Conservation (phyloP, 1,140 invertebrate genomes). For the Drosophila ironensis region DNA sequence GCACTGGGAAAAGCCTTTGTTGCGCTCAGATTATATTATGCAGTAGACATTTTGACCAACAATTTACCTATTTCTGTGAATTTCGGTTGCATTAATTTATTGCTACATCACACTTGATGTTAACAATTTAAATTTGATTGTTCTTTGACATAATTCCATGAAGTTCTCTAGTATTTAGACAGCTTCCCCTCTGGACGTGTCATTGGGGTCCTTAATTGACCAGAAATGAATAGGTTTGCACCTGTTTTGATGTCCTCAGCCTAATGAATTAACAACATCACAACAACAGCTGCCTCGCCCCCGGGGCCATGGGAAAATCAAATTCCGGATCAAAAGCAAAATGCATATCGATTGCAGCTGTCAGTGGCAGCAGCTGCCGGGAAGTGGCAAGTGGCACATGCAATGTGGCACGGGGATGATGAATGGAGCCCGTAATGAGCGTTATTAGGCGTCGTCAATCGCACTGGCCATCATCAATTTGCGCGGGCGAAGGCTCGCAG, state of each 20-base stretch:
- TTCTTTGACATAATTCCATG: too few species aligned
- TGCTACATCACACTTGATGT: too few species aligned
- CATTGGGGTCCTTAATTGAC: too few species aligned
- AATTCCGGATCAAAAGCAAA: constrained; percentile 27
- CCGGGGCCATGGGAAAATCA: constrained; percentile 28
- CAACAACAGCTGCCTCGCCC: not conserved
- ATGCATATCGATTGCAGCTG: constrained; percentile 52
- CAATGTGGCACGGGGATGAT: constrained; percentile 26
- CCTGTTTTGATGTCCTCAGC: not conserved
- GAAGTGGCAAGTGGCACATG: constrained; percentile 5
- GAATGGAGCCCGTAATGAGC: constrained; percentile 59
- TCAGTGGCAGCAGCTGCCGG: constrained; percentile 27
- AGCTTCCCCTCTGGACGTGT: too few species aligned
- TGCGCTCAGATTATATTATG: too few species aligned
- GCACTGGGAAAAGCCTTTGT: too few species aligned
- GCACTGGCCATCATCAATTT: constrained; percentile 43
- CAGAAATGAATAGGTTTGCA: too few species aligned
- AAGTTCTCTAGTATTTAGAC: too few species aligned
- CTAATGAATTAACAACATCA: not conserved
- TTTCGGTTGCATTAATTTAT: too few species aligned
- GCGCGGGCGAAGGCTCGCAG: constrained; percentile 28
- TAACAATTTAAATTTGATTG: too few species aligned
- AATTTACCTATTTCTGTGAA: too few species aligned
- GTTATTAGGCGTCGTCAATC: constrained; percentile 46
- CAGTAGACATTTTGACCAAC: too few species aligned